These are phyloP conservation scores for Opisthocomus hoazin DNA, from an alignment of 2,113 vertebrate genomes.

Conservation along the genomic window DNA sequence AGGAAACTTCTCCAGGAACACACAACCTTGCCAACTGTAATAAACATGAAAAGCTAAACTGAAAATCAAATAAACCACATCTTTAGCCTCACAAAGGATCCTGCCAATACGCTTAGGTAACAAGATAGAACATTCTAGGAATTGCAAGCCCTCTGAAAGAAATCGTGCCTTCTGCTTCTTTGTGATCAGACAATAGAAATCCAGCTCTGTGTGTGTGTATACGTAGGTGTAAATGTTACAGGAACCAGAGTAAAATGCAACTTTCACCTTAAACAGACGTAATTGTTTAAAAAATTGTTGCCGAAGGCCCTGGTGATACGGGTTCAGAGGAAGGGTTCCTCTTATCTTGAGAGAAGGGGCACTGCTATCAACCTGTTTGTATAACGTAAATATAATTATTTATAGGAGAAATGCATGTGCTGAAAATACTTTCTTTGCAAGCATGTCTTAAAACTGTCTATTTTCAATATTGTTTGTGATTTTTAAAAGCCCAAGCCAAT, in stretches of 20 bases:
- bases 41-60: slow-evolving; percentile 19
- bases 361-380: not conserved
- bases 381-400: not conserved
- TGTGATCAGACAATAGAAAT: not conserved
- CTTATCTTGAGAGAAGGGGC: not conserved
- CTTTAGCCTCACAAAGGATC: not conserved
- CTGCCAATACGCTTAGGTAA: not conserved
- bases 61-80: not conserved
- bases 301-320: not conserved
- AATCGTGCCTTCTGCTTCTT: not conserved
- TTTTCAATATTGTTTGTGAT: not conserved
- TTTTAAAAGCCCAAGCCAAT: not conserved
- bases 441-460: not conserved
- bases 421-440: not conserved
- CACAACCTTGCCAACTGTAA: not conserved
- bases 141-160: not conserved
- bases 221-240: not conserved
- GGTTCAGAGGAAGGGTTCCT: not conserved
- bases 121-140: not conserved
- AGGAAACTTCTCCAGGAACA: not conserved
- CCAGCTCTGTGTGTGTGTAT: not conserved
- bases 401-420: not conserved
- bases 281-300: not conserved
- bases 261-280: not conserved
- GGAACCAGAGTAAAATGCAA: not conserved